Evolutionary conservation across 1,140 invertebrate species (phyloP), one percentile per base, ranked within the genome.

Genomic region (Achroia grisella): DNA sequence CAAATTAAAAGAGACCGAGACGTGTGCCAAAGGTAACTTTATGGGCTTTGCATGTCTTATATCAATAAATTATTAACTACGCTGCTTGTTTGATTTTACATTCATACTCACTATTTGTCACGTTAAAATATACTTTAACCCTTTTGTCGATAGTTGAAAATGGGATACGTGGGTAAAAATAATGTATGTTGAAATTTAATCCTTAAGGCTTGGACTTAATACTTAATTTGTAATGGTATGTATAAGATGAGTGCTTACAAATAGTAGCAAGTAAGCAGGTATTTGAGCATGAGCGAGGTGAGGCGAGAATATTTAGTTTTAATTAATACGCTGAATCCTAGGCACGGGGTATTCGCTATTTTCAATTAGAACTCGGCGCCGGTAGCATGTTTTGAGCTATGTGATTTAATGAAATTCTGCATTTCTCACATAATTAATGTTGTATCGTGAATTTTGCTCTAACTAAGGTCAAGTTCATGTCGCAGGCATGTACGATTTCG

Each of bases 1-100:
- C 80, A 84, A 81, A 81, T 81, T 81, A 80, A 74, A 82, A 81
- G 75, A 70, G 75, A 73, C 72, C 71, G 70, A 71, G 69, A 80
- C 77, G 71, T 80, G 77, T 84, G 75, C 77, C 80, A 80, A 81
- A 78, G 72, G 70, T 71, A 80, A 78, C 80, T 84, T 84, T 81
- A 84, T 84, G 77, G 80, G 73, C 77, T 76, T 84, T 67, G 80
- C 80, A 84, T 84, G 80, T 84, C 67, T 81, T 80, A 81, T 81
- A 84, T 84, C 80, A 81, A 84, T 84, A 84, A 84, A 84, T 84
- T 81, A 84, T 84, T 84, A 81, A 81, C 79, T 74, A 77, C 80
- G 75, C 73, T 75, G 66, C 77, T 79, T 81, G 69, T 81, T 84
- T 80, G 75, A 78, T 81, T 80, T 74, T 61, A 73, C 71, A 78